These are phyloP conservation scores for Agrotis segetum DNA, from an alignment of 2,888 invertebrate genomes.

Conservation along the genomic window DNA sequence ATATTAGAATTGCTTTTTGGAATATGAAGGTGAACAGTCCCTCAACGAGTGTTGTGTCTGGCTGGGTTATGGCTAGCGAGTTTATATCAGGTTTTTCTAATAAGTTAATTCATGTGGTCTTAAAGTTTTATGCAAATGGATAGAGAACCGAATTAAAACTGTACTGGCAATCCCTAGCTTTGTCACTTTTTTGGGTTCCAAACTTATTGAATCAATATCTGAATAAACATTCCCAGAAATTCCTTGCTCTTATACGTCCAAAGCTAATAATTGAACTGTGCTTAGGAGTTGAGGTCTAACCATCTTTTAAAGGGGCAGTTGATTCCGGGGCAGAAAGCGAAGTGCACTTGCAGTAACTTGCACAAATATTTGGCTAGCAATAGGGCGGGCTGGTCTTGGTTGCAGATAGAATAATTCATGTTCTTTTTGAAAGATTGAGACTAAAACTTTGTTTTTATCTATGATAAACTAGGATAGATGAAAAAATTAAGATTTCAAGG, in stretches of 20 bases:
- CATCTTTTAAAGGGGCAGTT: slow-evolving; percentile 76
- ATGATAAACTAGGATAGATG: background rate
- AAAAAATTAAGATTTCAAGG: background rate
- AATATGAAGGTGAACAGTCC: no score
- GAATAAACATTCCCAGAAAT: slow-evolving; percentile 24
- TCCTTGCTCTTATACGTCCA: slow-evolving; percentile 61
- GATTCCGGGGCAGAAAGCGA: slow-evolving; percentile 67
- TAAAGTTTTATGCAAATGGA: no score
- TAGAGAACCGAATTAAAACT: no score
- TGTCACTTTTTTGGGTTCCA: no score
- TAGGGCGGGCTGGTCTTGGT: slow-evolving; percentile 60
- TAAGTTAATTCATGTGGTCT: no score
- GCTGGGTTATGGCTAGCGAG: no score
- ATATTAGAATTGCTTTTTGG: no score
- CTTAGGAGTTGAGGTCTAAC: slow-evolving; percentile 71
- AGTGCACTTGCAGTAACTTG: slow-evolving; percentile 84
- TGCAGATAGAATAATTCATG: slow-evolving; percentile 2
- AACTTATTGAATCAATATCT: background rate
- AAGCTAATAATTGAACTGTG: slow-evolving; percentile 78
- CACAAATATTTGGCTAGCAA: slow-evolving; percentile 81
- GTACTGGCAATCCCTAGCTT: no score
- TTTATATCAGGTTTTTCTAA: no score
- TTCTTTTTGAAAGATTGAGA: background rate
- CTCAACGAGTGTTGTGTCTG: no score
- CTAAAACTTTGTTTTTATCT: background rate